Conservation (phyloP, 2,797 vertebrate genomes). For the Tenualosa thibaudeaui region DNA sequence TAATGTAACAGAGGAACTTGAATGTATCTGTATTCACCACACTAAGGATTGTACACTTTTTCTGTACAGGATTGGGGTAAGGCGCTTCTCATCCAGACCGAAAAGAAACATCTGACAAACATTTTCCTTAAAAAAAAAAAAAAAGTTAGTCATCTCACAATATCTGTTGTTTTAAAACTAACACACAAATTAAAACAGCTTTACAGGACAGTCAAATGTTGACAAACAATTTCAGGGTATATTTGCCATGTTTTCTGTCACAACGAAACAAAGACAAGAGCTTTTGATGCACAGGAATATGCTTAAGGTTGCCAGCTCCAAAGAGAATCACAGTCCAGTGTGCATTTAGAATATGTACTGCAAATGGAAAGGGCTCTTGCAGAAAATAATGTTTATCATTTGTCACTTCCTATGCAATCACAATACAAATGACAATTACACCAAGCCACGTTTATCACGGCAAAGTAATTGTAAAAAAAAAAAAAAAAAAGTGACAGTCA, state of each 20-base stretch:
- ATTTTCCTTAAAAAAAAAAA: too few relatives aligned
- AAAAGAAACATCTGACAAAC: slow-evolving; percentile 1
- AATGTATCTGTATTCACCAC: neutral
- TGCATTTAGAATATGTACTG: neutral
- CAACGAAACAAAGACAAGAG: slow-evolving; percentile 8
- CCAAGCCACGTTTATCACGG: neutral
- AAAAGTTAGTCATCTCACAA: neutral
- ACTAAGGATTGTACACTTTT: neutral
- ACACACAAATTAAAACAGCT: neutral
- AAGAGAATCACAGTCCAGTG: slow-evolving; percentile 13
- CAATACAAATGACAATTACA: neutral
- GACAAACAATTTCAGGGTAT: neutral
- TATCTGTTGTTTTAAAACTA: neutral
- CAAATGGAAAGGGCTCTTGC: neutral
- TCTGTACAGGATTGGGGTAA: neutral
- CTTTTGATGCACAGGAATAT: slow-evolving; percentile 9
- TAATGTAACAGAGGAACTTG: neutral
- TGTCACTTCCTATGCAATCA: neutral
- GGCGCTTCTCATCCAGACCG: neutral
- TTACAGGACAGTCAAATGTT: slow-evolving; percentile 12
- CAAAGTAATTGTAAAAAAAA: neutral
- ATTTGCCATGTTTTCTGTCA: neutral
- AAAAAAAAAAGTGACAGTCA: neutral
- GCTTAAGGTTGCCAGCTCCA: slow-evolving; percentile 6
- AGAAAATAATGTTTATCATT: neutral